These are phyloP conservation scores for Oryzias javanicus DNA, from an alignment of 2,113 vertebrate genomes.

Conservation along the genomic window DNA sequence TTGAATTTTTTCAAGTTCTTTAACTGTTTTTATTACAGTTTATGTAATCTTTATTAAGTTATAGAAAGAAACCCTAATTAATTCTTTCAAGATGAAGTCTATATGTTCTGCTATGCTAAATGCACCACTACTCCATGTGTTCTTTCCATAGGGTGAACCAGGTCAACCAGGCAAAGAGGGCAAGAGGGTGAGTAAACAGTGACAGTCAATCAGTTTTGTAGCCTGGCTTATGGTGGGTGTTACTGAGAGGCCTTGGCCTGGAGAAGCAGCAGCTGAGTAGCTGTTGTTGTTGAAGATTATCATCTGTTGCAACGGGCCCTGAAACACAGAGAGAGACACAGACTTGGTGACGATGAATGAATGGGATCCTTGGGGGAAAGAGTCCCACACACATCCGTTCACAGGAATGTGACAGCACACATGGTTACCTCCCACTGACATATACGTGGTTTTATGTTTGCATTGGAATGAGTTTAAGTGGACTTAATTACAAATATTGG, in stretches of 20 bases:
- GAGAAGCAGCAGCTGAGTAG: slow-evolving; percentile 70
- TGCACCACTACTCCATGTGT: slow-evolving; percentile 39
- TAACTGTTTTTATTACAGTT: slow-evolving; percentile 51
- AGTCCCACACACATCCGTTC: slow-evolving; percentile 46
- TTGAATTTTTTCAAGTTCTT: slow-evolving; percentile 15
- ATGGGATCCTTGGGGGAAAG: slow-evolving; percentile 29
- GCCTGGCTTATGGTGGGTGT: slow-evolving; percentile 33
- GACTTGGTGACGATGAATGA: slow-evolving; percentile 61
- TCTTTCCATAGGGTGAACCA: slow-evolving; percentile 74
- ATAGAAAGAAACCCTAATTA: slow-evolving; percentile 46
- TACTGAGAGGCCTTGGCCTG: slow-evolving; percentile 44
- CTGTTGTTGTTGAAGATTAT: slow-evolving; percentile 48
- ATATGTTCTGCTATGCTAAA: slow-evolving; percentile 6
- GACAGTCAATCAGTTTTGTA: slow-evolving; percentile 61
- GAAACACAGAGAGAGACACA: slow-evolving; percentile 23
- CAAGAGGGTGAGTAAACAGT: slow-evolving; percentile 92
- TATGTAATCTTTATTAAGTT: slow-evolving; percentile 43
- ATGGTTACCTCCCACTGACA: slow-evolving; percentile 27
- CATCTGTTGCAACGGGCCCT: slow-evolving; percentile 39
- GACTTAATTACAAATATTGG: slow-evolving; percentile 19
- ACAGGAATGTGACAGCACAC: slow-evolving; percentile 53
- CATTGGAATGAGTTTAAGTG: slow-evolving; percentile 24
- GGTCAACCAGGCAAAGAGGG: slow-evolving; percentile 92
- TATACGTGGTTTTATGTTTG: slow-evolving; percentile 39
- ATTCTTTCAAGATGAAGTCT: slow-evolving; percentile 25